Conservation (phyloP, 2,113 vertebrate genomes). For the Dolichotis patagonum region DNA sequence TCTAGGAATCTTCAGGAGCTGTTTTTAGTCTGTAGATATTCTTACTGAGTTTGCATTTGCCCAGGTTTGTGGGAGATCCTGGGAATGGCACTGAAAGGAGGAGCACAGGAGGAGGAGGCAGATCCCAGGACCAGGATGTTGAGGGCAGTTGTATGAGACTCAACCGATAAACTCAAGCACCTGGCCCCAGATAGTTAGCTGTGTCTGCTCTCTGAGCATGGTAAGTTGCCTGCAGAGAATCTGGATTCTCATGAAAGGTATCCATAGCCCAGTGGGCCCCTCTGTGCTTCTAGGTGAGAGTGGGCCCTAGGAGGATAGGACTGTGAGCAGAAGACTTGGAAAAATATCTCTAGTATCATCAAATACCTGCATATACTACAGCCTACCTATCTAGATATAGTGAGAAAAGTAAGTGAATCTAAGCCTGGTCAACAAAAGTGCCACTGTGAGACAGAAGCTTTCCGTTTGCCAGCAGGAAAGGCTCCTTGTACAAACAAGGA, state of each 20-base stretch:
- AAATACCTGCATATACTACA: not conserved
- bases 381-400: not conserved
- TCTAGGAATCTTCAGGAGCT: not conserved
- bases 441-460: not conserved
- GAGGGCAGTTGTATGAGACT: not conserved
- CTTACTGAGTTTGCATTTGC: not conserved
- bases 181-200: not conserved
- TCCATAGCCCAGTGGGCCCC: not conserved
- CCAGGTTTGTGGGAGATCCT: not conserved
- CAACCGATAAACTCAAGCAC: not conserved
- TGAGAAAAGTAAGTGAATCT: not conserved
- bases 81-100: not conserved
- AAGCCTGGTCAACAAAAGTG: not conserved
- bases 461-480: not conserved
- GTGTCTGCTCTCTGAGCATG: not conserved
- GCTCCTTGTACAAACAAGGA: not conserved
- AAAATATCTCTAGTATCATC: not conserved
- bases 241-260: not conserved
- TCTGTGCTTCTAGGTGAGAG: not conserved
- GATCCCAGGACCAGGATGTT: not conserved
- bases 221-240: not conserved
- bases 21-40: not conserved
- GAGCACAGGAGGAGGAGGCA: not conserved
- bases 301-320: not conserved
- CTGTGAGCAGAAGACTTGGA: not conserved